These are phyloP conservation scores for Pecten maximus DNA, from an alignment of 2,888 invertebrate genomes.

Conservation along the genomic window DNA sequence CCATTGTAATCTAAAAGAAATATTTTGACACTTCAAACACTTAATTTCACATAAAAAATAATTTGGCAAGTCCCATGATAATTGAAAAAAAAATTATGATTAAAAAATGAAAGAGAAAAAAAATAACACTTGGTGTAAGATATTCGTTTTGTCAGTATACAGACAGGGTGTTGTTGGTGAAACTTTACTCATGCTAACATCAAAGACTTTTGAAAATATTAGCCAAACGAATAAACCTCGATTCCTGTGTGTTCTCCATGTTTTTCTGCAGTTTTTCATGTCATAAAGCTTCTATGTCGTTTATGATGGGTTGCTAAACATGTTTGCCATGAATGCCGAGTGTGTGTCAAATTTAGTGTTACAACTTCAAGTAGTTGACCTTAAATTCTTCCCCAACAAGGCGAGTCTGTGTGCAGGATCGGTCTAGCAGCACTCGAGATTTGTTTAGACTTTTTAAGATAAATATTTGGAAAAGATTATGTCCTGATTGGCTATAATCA, in stretches of 20 bases:
- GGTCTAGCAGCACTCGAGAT: neutral
- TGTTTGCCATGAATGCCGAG: neutral
- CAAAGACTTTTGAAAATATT: neutral
- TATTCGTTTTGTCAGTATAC: neutral
- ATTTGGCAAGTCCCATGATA: neutral
- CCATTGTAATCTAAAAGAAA: neutral
- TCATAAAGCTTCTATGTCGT: neutral
- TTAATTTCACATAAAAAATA: neutral
- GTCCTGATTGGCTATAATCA: neutral
- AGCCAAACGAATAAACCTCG: neutral
- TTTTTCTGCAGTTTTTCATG: neutral
- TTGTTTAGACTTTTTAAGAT: conserved; percentile 22
- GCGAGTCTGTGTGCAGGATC: neutral
- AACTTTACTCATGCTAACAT: neutral
- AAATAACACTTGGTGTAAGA: neutral
- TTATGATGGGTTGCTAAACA: neutral
- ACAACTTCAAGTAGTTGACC: conserved; percentile 8
- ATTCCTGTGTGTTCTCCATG: neutral
- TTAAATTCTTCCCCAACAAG: conserved; percentile 14
- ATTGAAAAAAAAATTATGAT: neutral
- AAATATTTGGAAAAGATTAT: neutral
- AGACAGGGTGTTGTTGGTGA: neutral
- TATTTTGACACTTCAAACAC: neutral
- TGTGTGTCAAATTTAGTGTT: neutral
- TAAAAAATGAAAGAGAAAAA: neutral